Evolutionary conservation across 2,888 invertebrate species (phyloP).

Genomic region (Gortyna flavago): DNA sequence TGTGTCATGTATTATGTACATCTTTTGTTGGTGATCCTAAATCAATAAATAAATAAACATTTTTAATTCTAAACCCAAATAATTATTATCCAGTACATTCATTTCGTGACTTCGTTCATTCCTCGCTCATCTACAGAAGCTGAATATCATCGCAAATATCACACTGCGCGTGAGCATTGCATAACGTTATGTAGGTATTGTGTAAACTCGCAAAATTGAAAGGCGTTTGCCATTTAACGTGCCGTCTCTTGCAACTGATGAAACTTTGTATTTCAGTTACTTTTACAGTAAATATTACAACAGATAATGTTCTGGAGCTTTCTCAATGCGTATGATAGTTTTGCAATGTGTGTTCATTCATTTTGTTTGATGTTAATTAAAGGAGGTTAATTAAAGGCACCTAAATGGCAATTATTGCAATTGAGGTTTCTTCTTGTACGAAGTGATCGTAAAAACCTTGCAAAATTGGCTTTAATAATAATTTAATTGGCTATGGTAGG

Average conservation of each 20-base stretch:
- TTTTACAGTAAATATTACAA: constrained; percentile 20
- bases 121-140: constrained; percentile 30
- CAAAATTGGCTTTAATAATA: background rate
- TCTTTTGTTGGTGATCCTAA: too few relatives aligned
- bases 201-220: constrained; percentile 56
- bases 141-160: constrained; percentile 32
- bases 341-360: constrained; percentile 12
- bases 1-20: too few relatives aligned
- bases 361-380: constrained; percentile 17
- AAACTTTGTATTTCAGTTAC: constrained; percentile 49
- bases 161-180: constrained; percentile 39
- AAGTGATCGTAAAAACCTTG: background rate
- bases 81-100: too few relatives aligned
- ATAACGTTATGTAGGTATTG: constrained; percentile 43
- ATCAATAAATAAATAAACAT: too few relatives aligned
- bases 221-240: constrained; percentile 47
- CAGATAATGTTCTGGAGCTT: constrained; percentile 11
- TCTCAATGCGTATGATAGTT: constrained; percentile 25
- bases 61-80: too few relatives aligned
- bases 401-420: background rate
- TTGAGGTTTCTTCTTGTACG: constrained; percentile 1
- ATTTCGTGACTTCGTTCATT: constrained; percentile 15
- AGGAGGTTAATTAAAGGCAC: constrained; percentile 1
- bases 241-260: constrained; percentile 38
- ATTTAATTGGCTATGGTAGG: too few relatives aligned